Evolutionary conservation across 2,888 invertebrate species (phyloP).

Genomic region (Phorcus lineatus): DNA sequence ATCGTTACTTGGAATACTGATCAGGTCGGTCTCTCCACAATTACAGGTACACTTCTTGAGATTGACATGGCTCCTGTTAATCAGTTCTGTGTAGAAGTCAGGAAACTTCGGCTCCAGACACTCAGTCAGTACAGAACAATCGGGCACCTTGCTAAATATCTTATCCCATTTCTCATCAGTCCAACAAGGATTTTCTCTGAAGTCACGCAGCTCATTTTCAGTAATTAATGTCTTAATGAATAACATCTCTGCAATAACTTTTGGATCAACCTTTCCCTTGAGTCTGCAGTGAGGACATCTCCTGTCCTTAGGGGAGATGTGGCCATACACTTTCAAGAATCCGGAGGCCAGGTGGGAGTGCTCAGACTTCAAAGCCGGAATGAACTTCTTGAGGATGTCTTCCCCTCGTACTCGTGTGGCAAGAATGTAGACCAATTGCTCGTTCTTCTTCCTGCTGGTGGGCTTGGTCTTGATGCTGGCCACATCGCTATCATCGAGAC

Average conservation of each 20-base stretch:
- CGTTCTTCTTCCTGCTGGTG: neutral
- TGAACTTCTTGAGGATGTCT: neutral
- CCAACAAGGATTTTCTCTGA: neutral
- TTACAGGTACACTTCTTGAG: neutral
- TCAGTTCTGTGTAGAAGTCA: neutral
- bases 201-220: neutral
- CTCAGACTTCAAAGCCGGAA: neutral
- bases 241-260: neutral
- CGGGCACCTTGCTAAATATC: neutral
- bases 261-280: neutral
- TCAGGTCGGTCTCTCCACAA: neutral
- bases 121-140: neutral
- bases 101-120: neutral
- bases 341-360: neutral
- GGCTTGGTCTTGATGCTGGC: neutral
- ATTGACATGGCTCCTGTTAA: neutral
- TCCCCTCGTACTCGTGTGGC: neutral
- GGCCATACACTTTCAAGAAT: neutral
- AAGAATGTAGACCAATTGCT: neutral
- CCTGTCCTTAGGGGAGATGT: neutral
- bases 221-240: neutral
- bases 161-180: neutral
- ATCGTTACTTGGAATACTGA: neutral
- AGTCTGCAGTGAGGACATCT: neutral
- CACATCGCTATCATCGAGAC: neutral